These are phyloP conservation scores for Bombus sibiricus DNA, from an alignment of 1,140 invertebrate genomes.

Conservation along the genomic window DNA sequence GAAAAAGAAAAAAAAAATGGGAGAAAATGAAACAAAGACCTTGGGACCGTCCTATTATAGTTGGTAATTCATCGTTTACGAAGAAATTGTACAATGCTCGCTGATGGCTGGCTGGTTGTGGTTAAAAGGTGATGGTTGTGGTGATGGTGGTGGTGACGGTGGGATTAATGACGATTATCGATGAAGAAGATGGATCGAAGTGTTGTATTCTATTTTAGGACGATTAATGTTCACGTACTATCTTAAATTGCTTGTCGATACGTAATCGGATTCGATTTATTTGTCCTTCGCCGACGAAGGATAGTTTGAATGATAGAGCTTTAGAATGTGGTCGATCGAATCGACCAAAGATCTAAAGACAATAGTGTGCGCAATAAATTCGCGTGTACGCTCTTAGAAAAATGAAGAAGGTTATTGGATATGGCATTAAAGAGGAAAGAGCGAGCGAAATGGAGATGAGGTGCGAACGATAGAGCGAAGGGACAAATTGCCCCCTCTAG, in stretches of 20 bases:
- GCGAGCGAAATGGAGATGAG: constrained; percentile 36
- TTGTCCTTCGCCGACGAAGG: background rate
- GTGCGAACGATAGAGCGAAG: constrained; percentile 49
- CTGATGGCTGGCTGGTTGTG: constrained; percentile 60
- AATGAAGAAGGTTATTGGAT: constrained; percentile 39
- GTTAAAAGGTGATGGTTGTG: constrained; percentile 57
- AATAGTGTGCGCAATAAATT: constrained; percentile 17
- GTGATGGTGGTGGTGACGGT: constrained; percentile 59
- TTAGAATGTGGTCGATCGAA: background rate
- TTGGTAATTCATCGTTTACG: constrained; percentile 1
- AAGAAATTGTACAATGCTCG: constrained; percentile 33
- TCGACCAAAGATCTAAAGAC: background rate
- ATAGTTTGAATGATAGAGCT: background rate
- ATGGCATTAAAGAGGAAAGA: constrained; percentile 36
- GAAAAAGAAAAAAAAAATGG: background rate
- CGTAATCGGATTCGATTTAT: background rate
- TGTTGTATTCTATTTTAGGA: background rate
- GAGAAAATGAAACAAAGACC: constrained; percentile 2
- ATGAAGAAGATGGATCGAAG: constrained; percentile 43
- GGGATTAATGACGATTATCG: constrained; percentile 12
- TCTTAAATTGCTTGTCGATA: no score
- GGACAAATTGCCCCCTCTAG: constrained; percentile 29
- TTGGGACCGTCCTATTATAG: constrained; percentile 33
- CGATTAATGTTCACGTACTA: no score
- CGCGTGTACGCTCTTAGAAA: background rate